Conservation (phyloP, 2,888 invertebrate species). For the Melanostoma mellinum region DNA sequence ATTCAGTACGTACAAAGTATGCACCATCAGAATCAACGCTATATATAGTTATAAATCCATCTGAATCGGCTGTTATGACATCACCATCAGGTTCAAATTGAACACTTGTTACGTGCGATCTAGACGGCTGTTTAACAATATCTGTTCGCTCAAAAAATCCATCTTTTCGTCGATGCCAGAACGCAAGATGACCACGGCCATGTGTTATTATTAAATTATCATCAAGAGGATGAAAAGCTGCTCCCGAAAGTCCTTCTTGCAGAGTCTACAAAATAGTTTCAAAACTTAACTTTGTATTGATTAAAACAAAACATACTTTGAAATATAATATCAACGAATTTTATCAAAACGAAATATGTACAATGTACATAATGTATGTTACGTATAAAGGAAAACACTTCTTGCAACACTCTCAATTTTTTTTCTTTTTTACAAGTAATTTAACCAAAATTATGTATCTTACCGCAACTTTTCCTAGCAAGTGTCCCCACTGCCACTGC, state of each 20-base stretch:
- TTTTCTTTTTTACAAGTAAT: too few species aligned
- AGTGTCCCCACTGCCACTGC: conserved; percentile 97
- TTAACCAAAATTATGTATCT: conserved; percentile 80
- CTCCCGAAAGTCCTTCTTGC: conserved; percentile 93
- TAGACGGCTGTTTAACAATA: conserved; percentile 93
- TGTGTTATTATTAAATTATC: conserved; percentile 95
- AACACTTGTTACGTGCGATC: conserved; percentile 92
- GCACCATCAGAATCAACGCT: conserved; percentile 94
- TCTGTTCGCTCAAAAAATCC: conserved; percentile 95
- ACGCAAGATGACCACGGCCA: conserved; percentile 94
- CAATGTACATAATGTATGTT: too few species aligned
- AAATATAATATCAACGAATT: too few species aligned
- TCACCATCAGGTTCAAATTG: conserved; percentile 96
- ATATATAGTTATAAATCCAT: conserved; percentile 95
- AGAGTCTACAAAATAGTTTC: conserved; percentile 86
- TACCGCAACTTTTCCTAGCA: conserved; percentile 96
- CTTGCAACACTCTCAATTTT: too few species aligned
- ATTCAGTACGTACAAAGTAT: conserved; percentile 94
- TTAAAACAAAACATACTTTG: too few species aligned
- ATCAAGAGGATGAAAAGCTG: conserved; percentile 94
- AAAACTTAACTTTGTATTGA: neutral
- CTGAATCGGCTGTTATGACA: conserved; percentile 95
- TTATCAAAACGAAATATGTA: too few species aligned
- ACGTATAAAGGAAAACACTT: too few species aligned
- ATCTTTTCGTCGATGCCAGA: conserved; percentile 95